Conservation (phyloP, 1,140 invertebrate genomes). For the Drosophila virilis region DNA sequence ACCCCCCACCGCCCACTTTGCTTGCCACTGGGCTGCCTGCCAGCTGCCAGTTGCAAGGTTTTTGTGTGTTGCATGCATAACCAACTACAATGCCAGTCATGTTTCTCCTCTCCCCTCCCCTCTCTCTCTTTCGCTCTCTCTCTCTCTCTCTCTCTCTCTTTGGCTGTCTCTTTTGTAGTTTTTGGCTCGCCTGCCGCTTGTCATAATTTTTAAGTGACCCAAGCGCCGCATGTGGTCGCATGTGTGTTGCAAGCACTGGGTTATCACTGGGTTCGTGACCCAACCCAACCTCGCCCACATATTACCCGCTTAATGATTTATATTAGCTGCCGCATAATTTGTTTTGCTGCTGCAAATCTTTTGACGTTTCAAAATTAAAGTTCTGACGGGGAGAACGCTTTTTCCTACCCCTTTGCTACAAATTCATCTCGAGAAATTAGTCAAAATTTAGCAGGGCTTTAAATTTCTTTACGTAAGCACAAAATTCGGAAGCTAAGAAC, state of each 20-base stretch:
- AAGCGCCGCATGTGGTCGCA: constrained; percentile 61
- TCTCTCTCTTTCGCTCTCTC: not conserved
- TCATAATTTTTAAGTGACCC: constrained; percentile 79
- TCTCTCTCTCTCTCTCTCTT: constrained; percentile 1
- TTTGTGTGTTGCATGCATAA: constrained; percentile 24
- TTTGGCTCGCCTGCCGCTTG: constrained; percentile 60
- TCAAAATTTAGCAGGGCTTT: too few relatives aligned
- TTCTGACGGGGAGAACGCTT: not conserved
- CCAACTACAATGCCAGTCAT: constrained; percentile 15
- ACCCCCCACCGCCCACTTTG: not conserved
- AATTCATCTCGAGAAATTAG: too few relatives aligned
- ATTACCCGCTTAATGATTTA: constrained; percentile 53
- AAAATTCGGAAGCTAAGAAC: too few relatives aligned
- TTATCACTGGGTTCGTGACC: not conserved
- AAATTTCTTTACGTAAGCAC: too few relatives aligned
- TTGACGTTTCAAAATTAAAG: constrained; percentile 10
- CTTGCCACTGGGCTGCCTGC: constrained; percentile 33
- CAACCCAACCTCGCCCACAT: constrained; percentile 4
- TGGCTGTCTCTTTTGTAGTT: constrained; percentile 8
- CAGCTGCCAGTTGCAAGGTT: constrained; percentile 30
- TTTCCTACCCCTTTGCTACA: too few relatives aligned
- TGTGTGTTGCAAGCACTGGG: constrained; percentile 11
- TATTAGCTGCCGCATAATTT: constrained; percentile 60
- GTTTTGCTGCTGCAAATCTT: constrained; percentile 28
- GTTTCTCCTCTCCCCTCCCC: not conserved